Evolutionary conservation across 1,140 invertebrate genomes (phyloP), one percentile per base, ranked within the genome.

Genomic region (Drosophila pandora): DNA sequence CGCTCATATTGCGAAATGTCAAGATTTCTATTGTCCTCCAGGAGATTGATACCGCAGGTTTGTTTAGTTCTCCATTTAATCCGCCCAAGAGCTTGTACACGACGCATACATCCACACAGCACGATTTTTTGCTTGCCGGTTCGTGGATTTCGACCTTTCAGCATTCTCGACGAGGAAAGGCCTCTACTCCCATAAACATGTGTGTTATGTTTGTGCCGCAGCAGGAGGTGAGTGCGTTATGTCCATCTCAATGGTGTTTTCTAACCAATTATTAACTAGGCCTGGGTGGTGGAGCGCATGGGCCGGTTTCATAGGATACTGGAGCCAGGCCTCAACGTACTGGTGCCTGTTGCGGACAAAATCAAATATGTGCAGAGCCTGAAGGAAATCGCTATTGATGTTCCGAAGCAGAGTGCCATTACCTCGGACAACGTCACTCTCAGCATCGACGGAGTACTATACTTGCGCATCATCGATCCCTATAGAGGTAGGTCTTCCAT

Each of bases 301-400:
- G 99, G 99, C 53, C 98, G 97, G 93, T 99, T 98, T 93, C 94
- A 97, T 90, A 94, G 96, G 92, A 97, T 99, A 67, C 92, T 99
- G 30, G 95, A 99, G 49, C 98, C 98, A 39, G 99, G 99, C 6
- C 93, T 99, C 3, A 99, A 99, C 92, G 87, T 99, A 61, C 92
- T 99, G 9, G 93, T 99, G 68, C 99, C 99, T 5, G 92, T 99
- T 71, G 92, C 99, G 50, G 99, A 99, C 92, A 95, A 94, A 92
- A 96, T 99, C 7, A 98, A 97, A 93, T 99, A 99, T 94, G 98
- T 99, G 17, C 99, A 99, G 92, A 98, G 97, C 93, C 93, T 99
- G 6, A 99, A 99, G 92, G 99, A 99, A 97, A 97, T 99, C 69
- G 98, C 98, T 0, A 99, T 99, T 84, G 98, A 99, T 93, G 97